A percentile compares a stretch with the other conserved stretches of the same genome.
These are phyloP conservation scores for Grus americana DNA, from an alignment of 2,113 vertebrate genomes.

Conservation along the genomic window DNA sequence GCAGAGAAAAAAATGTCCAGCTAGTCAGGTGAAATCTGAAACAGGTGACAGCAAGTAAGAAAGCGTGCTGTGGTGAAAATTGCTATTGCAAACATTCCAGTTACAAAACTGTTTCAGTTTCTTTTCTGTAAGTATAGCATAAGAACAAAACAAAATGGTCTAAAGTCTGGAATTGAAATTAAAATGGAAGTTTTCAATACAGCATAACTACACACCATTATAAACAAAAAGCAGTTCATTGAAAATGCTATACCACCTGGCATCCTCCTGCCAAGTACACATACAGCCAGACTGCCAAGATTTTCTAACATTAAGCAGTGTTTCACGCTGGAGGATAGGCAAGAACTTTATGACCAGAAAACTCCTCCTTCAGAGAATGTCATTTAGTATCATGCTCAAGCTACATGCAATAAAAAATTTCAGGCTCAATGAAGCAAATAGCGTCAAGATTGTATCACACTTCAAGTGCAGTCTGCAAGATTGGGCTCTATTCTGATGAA, in stretches of 20 bases:
- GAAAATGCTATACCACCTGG: background rate
- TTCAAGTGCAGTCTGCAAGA: background rate
- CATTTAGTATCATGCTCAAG: background rate
- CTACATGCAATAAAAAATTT: background rate
- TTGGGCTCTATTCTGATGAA: background rate
- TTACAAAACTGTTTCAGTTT: background rate
- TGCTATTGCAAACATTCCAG: background rate
- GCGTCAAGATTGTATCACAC: background rate
- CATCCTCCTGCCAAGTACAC: background rate
- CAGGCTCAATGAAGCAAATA: background rate
- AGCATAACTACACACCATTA: background rate
- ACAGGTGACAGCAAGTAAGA: background rate
- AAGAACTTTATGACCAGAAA: background rate
- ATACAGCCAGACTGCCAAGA: background rate
- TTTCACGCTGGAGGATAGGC: background rate
- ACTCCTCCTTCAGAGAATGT: background rate
- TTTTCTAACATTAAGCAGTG: background rate
- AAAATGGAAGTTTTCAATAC: background rate
- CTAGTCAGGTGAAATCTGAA: background rate
- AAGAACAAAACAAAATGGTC: background rate
- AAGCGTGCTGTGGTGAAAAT: background rate
- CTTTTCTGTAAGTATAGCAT: background rate
- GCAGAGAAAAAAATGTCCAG: background rate
- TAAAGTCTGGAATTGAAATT: background rate
- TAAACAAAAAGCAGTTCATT: background rate